Evolutionary conservation across 2,113 vertebrate genomes (phyloP), one percentile per base, ranked within the genome.

Genomic region (Rhinopomastus cyanomelas): DNA sequence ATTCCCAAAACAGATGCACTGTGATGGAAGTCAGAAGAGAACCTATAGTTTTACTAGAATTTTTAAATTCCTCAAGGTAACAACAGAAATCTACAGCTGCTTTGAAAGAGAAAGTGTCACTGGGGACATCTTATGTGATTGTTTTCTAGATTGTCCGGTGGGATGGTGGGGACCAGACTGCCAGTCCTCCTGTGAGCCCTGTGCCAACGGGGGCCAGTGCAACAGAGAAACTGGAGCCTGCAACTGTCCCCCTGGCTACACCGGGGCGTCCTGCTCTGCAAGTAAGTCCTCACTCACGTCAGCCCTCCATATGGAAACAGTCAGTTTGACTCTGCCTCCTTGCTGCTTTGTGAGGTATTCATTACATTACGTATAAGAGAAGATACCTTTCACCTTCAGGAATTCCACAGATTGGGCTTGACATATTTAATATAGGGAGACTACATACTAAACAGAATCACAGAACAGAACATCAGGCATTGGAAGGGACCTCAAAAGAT

Each of bases 101-200:
- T 22, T 75, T 90, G 79, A 80, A 66, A 57, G 53, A 87, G 39
- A 34, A 81, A 77, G 64, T 44, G 71, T 13, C 34, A 39, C 12
- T 90, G 55, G 30, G 51, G 15, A 18, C 51, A 69, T 57, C 44
- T 73, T 46, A 11, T 52, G 20, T 79, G 69, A 21, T 91, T 69
- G 85, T 75, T 55, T 59, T 61, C 15, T 81, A 98, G 97, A 96
- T 81, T 98, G 97, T 62, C 93, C 96, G 12, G 76, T 95, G 7
- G 97, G 97, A 61, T 85, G 79, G 68, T 98, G 97, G 98, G 98
- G 98, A 73, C 68, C 95, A 61, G 87, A 93, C 91, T 98, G 97
- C 80, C 95, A 87, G 59, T 96, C 89, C 23, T 67, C 71, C 26
- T 98, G 97, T 29, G 74, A 92, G 59, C 55, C 71, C 51, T 98